Conservation (phyloP, 2,113 vertebrate genomes). For the Tautogolabrus adspersus region DNA sequence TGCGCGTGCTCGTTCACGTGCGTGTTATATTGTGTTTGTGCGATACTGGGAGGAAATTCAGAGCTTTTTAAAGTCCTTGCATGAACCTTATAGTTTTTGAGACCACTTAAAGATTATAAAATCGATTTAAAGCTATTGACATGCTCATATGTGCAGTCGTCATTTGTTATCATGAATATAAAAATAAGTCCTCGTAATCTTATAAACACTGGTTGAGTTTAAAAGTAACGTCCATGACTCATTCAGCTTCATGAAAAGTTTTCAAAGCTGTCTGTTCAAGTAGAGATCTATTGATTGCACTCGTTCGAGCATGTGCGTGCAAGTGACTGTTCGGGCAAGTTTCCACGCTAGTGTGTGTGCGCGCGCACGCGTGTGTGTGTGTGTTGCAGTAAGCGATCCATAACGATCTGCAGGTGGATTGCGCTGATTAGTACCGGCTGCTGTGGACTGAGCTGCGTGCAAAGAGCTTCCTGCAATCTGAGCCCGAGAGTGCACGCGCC, state of each 20-base stretch:
- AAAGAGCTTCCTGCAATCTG: conserved; percentile 85
- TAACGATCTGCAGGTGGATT: conserved; percentile 86
- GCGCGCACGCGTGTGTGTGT: conserved; percentile 37
- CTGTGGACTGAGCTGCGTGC: conserved; percentile 82
- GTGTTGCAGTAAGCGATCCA: conserved; percentile 82
- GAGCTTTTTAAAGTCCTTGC: conserved; percentile 22
- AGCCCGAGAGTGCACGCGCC: conserved; percentile 56
- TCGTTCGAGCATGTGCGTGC: conserved; percentile 22
- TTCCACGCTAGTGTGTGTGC: conserved; percentile 33
- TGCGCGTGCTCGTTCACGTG: background rate
- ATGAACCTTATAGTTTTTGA: conserved; percentile 1
- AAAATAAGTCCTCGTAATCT: no score
- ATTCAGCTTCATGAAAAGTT: background rate
- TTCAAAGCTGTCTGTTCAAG: background rate
- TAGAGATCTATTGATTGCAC: conserved; percentile 43
- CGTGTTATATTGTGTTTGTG: background rate
- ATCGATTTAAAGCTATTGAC: conserved; percentile 11
- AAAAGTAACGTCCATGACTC: background rate
- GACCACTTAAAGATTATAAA: conserved; percentile 16
- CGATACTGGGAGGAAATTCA: conserved; percentile 11
- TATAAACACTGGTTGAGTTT: no score
- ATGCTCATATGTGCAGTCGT: background rate
- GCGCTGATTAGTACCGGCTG: conserved; percentile 84
- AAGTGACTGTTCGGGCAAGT: conserved; percentile 33
- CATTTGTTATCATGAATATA: background rate